Evolutionary conservation across 1,140 invertebrate species (phyloP).

Genomic region (Oscheius sp.): DNA sequence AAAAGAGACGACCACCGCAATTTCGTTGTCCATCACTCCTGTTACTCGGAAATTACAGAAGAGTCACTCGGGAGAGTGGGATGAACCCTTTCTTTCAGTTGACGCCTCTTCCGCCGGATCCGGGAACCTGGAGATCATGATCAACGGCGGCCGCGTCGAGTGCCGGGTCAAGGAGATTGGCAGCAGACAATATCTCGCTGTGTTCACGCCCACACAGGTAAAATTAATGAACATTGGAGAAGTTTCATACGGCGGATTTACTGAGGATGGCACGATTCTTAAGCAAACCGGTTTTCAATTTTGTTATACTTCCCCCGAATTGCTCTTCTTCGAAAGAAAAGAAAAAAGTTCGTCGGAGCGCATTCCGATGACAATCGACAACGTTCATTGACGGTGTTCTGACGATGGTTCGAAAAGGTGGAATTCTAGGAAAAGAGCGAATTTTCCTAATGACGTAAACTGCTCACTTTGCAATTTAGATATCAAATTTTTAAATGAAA

Average conservation of each 20-base stretch:
- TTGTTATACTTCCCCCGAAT: too few species aligned
- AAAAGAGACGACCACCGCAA: not conserved
- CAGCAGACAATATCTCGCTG: slow-evolving; percentile 77
- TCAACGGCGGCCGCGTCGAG: slow-evolving; percentile 89
- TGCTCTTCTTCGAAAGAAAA: too few species aligned
- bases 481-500: too few species aligned
- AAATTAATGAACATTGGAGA: not conserved
- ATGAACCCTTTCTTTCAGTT: slow-evolving; percentile 71
- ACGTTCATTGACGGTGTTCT: too few species aligned
- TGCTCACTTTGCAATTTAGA: too few species aligned
- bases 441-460: too few species aligned
- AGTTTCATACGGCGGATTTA: not conserved
- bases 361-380: too few species aligned
- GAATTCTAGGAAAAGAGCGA: too few species aligned
- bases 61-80: too few species aligned
- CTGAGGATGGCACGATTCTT: not conserved
- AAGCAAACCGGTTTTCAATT: not conserved
- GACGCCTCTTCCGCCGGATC: slow-evolving; percentile 89
- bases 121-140: slow-evolving; percentile 91
- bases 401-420: too few species aligned
- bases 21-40: not conserved
- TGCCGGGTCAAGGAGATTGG: slow-evolving; percentile 82
- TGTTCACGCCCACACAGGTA: slow-evolving; percentile 80
- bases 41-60: too few species aligned
- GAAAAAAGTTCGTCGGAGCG: too few species aligned